phyloP scores from a whole-genome alignment of 1,140 invertebrate genomes.

The Venturia canescens region DNA sequence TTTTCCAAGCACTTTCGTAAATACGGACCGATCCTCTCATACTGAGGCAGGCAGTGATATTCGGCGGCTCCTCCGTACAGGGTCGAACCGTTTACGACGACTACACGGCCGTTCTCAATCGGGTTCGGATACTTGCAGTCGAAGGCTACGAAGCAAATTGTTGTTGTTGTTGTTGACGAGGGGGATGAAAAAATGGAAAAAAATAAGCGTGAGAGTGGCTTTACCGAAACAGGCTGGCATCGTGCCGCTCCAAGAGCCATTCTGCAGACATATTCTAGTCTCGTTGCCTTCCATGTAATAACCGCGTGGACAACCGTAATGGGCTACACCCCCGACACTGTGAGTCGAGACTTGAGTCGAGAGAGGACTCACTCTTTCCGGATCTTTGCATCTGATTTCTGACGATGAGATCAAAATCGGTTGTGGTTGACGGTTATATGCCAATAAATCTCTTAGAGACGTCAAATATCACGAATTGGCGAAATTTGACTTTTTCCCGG shows the following conservation, averaged over 20 bases:
- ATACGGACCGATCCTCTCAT: conserved; percentile 88
- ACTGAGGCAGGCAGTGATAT: conserved; percentile 93
- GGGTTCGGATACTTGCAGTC: conserved; percentile 87
- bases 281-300: conserved; percentile 88
- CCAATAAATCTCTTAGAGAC: background rate
- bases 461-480: background rate
- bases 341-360: conserved; percentile 81
- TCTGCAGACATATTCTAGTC: conserved; percentile 85
- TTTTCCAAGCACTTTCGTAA: conserved; percentile 89
- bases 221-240: conserved; percentile 89
- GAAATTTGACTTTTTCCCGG: conserved; percentile 29
- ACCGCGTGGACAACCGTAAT: conserved; percentile 89
- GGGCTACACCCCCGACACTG: conserved; percentile 86
- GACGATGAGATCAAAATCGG: too few relatives aligned
- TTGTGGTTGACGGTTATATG: too few relatives aligned
- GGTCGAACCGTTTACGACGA: conserved; percentile 90
- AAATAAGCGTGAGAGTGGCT: too few relatives aligned
- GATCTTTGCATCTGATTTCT: conserved; percentile 88
- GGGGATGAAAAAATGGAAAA: too few relatives aligned
- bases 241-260: conserved; percentile 89
- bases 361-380: conserved; percentile 79
- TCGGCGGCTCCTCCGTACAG: conserved; percentile 89
- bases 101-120: conserved; percentile 91
- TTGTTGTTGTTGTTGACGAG: too few relatives aligned
- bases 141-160: conserved; percentile 81